Evolutionary conservation across 2,888 invertebrate species (phyloP), one percentile per base, ranked within the genome.

Genomic region (Myopa testacea): DNA sequence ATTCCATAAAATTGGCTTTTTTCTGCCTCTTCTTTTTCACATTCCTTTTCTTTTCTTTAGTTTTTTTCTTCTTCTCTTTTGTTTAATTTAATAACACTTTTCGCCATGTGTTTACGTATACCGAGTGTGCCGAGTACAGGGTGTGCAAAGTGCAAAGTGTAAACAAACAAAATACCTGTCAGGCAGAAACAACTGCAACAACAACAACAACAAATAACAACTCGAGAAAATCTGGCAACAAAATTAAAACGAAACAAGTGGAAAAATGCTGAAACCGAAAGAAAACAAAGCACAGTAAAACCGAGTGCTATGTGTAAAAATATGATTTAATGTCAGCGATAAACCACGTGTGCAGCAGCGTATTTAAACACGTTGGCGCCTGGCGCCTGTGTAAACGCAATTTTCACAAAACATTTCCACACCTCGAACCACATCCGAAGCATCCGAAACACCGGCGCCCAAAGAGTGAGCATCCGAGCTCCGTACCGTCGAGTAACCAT

Each of bases 291-390:
- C 65, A 37, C 65, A 38, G 10, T 8, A 63, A n/a, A n/a, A 40
- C 40, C 40, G 34, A 10, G 65, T 26, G 26, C 19, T 14, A 79
- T 86, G 84, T 84, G 85, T 85, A 85, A 87, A 86, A 87, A 87
- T 86, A 87, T 89, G 89, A 89, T 89, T 89, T 89, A 89, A 88
- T 89, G 87, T 84, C 84, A 86, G 88, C 85, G 89, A 89, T 89
- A 89, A 88, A 88, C 88, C 89, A 89, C 89, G 89, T 89, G 89
- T 89, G 65, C 65, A 37, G 34, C 65, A 65, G 38, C 65, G 87
- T 85, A 88, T 88, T 89, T 89, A 88, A 89, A 89, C 88, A 87
- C 84, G 84, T 85, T 85, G 14, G 26, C 62, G 65, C 85, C 85
- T 85, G 89, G 87, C 85, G 88, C 88, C 86, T 89, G 87, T 85